These are phyloP conservation scores for Mythimna impura DNA, from an alignment of 2,888 invertebrate genomes.

Conservation along the genomic window DNA sequence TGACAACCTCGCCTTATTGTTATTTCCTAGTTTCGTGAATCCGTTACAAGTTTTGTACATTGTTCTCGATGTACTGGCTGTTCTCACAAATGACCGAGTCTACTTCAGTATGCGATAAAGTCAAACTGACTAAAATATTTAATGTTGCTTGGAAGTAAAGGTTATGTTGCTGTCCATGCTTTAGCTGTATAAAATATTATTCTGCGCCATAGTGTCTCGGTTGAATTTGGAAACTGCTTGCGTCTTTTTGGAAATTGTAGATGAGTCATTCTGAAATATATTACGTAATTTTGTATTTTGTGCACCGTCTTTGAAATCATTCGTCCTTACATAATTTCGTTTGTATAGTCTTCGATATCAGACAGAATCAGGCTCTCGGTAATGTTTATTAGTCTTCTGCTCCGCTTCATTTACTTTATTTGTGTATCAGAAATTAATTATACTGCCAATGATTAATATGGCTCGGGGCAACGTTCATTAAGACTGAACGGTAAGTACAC, in stretches of 20 bases:
- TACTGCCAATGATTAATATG: constrained; percentile 21
- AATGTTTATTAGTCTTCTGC: constrained; percentile 1
- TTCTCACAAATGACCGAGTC: constrained; percentile 18
- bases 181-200: constrained; percentile 7
- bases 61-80: neutral
- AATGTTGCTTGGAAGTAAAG: constrained; percentile 20
- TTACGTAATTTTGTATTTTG: no score
- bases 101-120: constrained; percentile 16
- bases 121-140: constrained; percentile 46
- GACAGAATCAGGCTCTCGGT: neutral
- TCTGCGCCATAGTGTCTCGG: neutral
- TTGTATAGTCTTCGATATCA: neutral
- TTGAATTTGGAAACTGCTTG: neutral
- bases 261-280: no score
- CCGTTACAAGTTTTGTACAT: constrained; percentile 24
- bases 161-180: neutral
- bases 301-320: neutral
- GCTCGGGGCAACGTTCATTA: constrained; percentile 5
- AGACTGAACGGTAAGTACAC: constrained; percentile 2
- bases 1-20: constrained; percentile 37
- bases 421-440: constrained; percentile 29
- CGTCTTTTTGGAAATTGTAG: neutral
- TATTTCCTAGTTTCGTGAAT: constrained; percentile 46
- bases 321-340: neutral
- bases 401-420: constrained; percentile 7